Evolutionary conservation across 1,140 invertebrate genomes (phyloP), one percentile per base, ranked within the genome.

Genomic region (Sycobia sp.): DNA sequence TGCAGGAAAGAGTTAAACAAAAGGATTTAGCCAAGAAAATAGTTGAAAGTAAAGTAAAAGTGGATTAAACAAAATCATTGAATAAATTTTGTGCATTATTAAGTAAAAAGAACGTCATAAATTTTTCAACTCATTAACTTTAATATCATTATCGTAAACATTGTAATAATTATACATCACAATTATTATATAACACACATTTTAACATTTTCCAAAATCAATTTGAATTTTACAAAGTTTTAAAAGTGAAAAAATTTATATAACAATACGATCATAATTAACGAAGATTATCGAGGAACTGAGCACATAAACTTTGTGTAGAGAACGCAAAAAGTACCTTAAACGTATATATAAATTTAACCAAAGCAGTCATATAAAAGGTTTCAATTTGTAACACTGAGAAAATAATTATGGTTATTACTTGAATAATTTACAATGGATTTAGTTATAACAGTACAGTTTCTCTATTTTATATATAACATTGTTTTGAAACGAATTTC

Each of bases 41-140:
- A 38, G 14, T 20, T n/a, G 46, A 29, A 46, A 27, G n/a, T 4
- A 16, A 57, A 39, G 9, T 51, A 27, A 29, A 55, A 53, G 50
- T 63, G 47, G n/a, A 67, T n/a, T n/a, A n/a, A 62, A 71, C 27
- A 44, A 41, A 63, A 59, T 65, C 57, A 62, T 69, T 66, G 57
- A 62, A 63, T 63, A 50, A 61, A 65, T 29, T 27, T 55, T 57
- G 62, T 67, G 60, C 46, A 57, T 23, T 65, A 55, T 60, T 39
- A 53, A 57, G 11, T 20, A 32, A 20, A 50, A 60, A 49, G 14
- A 20, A 51, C 5, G 9, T 14, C 14, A 25, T 13, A n/a, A n/a
- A n/a, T n/a, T n/a, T n/a, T n/a, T n/a, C n/a, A n/a, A n/a, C n/a
- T 32, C 23, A 36, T 50, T 18, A n/a, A 23, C 14, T 18, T 23